Base-by-base conservation (phyloP, 2,888 invertebrate genomes). In the Pheosia gnoma region DNA sequence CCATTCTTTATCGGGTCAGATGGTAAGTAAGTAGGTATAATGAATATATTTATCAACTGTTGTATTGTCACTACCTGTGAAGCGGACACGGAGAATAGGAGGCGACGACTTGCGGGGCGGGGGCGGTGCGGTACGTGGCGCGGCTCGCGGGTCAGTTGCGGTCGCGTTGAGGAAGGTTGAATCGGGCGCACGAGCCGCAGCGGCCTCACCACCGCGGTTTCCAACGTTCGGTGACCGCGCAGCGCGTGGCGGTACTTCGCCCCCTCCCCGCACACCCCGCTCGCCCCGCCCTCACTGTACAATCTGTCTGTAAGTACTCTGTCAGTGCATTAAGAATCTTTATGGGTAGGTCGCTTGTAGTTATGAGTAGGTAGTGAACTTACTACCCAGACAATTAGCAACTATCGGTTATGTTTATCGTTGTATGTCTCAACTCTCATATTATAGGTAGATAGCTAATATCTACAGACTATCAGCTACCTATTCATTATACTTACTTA, bases 141-240 rank as follows among this genome's bases (percentile, higher is more conserved):
- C 77, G 78, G 82, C 25, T 25, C 83, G 90, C 90, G 89, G 93
- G 92, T 93, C 92, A 93, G 92, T 86, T 87, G 92, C 93, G 92
- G 93, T 93, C 92, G 91, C 90, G 82, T 93, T 93, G 93, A 93
- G 93, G 92, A 93, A 93, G 93, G 93, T 93, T 93, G 92, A 91
- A 91, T 90, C 90, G 92, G 90, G 87, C 90, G 89, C 93, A 91
- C 91, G 91, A 90, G 91, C 89, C 87, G 84, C 65, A 36, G 74
- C 71, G 86, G 93, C 92, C 89, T 89, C 89, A 79, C 51, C 63
- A 89, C 88, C 75, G 78, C 78, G 92, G 90, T 91, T 92, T 78
- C 91, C 83, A 85, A 84, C 93, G 93, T 91, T 92, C 93, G 90
- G 85, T 89, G 92, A 91, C 91, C 91, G 90, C 84, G 85, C 85